Base-by-base conservation (phyloP, 35 echinoderm and acorn worm species). In the Patiria miniata region DNA sequence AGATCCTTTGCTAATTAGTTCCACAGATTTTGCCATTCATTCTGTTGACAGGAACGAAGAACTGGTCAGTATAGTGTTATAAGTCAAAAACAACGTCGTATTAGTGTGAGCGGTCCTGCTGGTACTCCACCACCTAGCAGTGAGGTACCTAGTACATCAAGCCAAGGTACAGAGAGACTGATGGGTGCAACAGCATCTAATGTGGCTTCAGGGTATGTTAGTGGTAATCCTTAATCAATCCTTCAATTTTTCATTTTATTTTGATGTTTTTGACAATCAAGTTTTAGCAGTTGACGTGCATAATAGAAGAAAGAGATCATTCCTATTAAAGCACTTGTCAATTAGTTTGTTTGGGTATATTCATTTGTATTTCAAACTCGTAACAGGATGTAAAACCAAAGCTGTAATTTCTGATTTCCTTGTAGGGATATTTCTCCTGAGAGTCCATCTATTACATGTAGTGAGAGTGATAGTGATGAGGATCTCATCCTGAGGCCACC, bases 381-480 rank as follows among this genome's bases (percentile, higher is more conserved):
- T 47, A 47, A 47, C 42, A 47, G 4, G 17, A 36, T 73, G 15
- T 73, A 36, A 30, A 22, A 10, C 29, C 10, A 30, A 12, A 36
- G 26, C 7, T 36, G 2, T 34, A 2, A 7, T 79, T 29, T 82
- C 26, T 0, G 23, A 14, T 3, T 82, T 39, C 5, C 65, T 78
- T 80, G 2, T 36, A 92, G 83, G 39, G 83, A 92, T 81, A 69
- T 55, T 21, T 53, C 54, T 40, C 84, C 81, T 39, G 85, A 87
- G 79, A 91, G 90, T 40, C 81, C 61, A 3, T 90, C 78, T 44
- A 88, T 94, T 52, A 93, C 91, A 0, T 82, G 88, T 17, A 93
- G 87, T 77, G 94, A 97, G 36, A 84, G 87, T 65, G 95, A 97
- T 39, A 93, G 87, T 87, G 91, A 93, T 52, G 95, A 97, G 69